These are phyloP conservation scores for Amazona finschi DNA, from an alignment of 2,797 vertebrate species.

Conservation along the genomic window DNA sequence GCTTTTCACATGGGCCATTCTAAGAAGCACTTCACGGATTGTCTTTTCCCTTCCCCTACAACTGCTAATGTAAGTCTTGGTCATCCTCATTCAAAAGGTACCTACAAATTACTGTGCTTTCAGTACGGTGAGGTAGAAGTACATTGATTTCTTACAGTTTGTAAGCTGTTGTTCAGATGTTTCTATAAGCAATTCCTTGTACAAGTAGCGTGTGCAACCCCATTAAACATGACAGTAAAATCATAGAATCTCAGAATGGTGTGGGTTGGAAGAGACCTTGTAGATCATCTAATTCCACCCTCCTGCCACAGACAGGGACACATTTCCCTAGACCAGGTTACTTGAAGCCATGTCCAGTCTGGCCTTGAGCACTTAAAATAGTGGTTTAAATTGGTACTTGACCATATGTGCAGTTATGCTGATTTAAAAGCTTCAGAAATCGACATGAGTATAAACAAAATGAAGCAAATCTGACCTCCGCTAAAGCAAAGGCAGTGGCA, in stretches of 20 bases:
- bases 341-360: background rate
- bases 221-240: background rate
- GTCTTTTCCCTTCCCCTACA: background rate
- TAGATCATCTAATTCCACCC: background rate
- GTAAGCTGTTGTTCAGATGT: background rate
- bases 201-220: background rate
- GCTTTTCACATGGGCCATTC: rapidly evolving
- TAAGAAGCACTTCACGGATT: background rate
- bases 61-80: background rate
- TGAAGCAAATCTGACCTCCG: background rate
- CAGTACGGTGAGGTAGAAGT: background rate
- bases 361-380: background rate
- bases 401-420: background rate
- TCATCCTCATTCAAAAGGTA: background rate
- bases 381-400: background rate
- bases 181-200: background rate
- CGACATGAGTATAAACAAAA: background rate
- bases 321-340: background rate
- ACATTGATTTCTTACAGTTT: background rate
- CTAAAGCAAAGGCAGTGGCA: background rate
- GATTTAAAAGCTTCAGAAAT: background rate
- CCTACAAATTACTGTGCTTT: background rate
- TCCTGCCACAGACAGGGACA: background rate
- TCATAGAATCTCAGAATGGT: background rate
- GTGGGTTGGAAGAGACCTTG: background rate